These are phyloP conservation scores for Ranitomeya variabilis DNA, from an alignment of 2,113 vertebrate species.

Conservation along the genomic window DNA sequence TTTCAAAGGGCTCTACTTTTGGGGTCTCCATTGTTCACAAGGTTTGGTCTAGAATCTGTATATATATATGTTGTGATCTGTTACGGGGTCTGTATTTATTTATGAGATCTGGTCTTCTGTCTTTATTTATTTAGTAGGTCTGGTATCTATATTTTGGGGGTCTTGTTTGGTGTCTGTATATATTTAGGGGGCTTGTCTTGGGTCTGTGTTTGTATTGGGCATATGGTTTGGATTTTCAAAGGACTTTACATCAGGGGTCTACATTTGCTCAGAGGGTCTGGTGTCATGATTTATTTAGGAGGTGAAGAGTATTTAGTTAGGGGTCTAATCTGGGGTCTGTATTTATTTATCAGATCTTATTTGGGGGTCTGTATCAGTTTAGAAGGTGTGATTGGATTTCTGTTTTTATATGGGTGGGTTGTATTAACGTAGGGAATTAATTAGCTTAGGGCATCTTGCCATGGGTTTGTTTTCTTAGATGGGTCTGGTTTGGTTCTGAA, in stretches of 20 bases:
- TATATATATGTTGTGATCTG: neutral
- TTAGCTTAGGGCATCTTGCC: too few relatives aligned
- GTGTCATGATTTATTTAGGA: neutral
- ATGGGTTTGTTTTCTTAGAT: too few relatives aligned
- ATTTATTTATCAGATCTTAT: neutral
- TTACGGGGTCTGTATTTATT: neutral
- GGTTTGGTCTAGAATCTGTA: neutral
- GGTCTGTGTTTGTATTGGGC: neutral
- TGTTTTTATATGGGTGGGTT: too few relatives aligned
- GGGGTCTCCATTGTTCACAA: neutral
- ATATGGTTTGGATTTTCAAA: too few relatives aligned
- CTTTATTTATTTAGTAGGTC: neutral
- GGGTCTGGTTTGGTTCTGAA: too few relatives aligned
- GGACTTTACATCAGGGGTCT: neutral
- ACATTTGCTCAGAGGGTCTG: neutral
- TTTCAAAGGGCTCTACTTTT: neutral
- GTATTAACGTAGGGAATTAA: too few relatives aligned
- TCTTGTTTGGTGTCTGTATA: neutral
- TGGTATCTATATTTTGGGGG: neutral
- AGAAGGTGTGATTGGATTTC: too few relatives aligned
- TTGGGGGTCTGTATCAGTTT: neutral
- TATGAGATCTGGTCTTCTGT: neutral
- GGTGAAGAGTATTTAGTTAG: neutral
- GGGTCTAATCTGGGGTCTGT: neutral
- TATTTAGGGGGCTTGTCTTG: neutral